Evolutionary conservation across 2,888 invertebrate genomes (phyloP), one percentile per base, ranked within the genome.

Genomic region (Drosophila vallismaia): DNA sequence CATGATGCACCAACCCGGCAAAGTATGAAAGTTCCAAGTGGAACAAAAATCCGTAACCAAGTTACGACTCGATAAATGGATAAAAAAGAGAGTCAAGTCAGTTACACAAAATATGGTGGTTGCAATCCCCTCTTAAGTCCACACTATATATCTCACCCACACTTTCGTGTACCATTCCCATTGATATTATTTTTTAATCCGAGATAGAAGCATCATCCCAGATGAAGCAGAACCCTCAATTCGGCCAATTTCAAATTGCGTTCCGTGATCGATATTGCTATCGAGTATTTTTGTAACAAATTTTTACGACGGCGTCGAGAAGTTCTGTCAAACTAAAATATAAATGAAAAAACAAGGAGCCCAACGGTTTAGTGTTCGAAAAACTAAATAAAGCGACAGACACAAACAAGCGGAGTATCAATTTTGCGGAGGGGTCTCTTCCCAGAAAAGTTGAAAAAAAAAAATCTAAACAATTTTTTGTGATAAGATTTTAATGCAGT

Each of bases 21-120:
- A 44, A 10, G 24, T 24, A 8, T 44, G 9, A 44, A 44, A 8
- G 14, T 8, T 9, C 49, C 46, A 33, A 8, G 49, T 29, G 10
- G 40, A 8, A 45, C 38, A 12, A 46, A 51, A 48, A 55, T 10
- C 44, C 24, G 44, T 24, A 44, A 44, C 40, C 12, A 1, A 4
- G 14, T 14, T 8, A 7, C 40, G 19, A 19, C 42, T 12, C 4
- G 4, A 28, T 5, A 28, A 28, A 28, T 6, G 28, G 28, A 28
- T 5, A 6, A 28, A 6, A 28, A 28, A 28, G 6, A 28, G 28
- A 28, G 6, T 28, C 28, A 28, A 28, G 28, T 19, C 19, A 19
- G 19, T 36, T n/a, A 36, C 36, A n/a, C 36, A 36, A 36, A 36
- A 36, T 36, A n/a, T n/a, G 36, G 36, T 36, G 36, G 36, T n/a